phyloP scores from a whole-genome alignment of 2,113 vertebrate species.

The Anoplopoma fimbria region DNA sequence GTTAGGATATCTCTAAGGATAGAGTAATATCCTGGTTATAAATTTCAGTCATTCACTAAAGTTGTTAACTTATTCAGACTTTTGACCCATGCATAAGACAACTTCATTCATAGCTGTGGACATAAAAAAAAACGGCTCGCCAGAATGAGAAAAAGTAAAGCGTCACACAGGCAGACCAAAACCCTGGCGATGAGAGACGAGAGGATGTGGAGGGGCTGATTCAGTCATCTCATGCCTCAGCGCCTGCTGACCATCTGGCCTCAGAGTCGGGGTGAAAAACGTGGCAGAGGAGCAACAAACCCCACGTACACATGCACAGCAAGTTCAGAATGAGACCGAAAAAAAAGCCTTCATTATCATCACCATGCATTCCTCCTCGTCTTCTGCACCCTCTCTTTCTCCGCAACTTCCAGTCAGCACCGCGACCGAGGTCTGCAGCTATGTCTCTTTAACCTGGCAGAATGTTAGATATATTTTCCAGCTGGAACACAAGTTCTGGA shows the following conservation, averaged over 20 bases:
- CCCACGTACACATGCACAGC: background rate
- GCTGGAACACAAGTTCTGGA: background rate
- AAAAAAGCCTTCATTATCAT: background rate
- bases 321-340: background rate
- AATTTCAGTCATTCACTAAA: background rate
- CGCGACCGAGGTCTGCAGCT: background rate
- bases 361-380: background rate
- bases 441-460: background rate
- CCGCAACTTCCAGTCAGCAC: background rate
- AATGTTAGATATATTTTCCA: background rate
- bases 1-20: background rate
- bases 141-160: background rate
- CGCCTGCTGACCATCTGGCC: slow-evolving; percentile 3
- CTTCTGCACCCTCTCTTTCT: background rate
- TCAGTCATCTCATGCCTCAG: background rate
- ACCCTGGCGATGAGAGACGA: background rate
- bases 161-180: background rate
- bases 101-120: too few relatives aligned
- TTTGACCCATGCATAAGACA: background rate
- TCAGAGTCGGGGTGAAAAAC: background rate
- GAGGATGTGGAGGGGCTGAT: background rate
- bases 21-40: background rate
- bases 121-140: too few relatives aligned
- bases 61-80: background rate
- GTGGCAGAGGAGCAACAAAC: too few relatives aligned